Percentiles rank a stretch among this genome's conserved stretches.
These are phyloP conservation scores for Aromia moschata DNA, from an alignment of 2,888 invertebrate genomes.

Conservation along the genomic window DNA sequence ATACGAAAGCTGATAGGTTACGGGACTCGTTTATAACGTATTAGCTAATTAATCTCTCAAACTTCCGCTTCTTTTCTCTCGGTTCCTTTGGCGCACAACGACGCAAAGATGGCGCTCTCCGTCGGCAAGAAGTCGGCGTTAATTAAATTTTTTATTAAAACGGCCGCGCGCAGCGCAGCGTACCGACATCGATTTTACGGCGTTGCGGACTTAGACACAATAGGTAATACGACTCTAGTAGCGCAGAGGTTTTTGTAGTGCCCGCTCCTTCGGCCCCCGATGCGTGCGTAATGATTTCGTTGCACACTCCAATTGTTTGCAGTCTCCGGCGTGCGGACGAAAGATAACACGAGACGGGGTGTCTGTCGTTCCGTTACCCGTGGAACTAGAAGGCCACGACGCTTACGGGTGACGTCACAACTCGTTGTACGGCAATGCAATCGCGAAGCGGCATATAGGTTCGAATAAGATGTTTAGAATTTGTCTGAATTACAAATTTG, in stretches of 20 bases:
- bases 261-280: slow-evolving; percentile 37
- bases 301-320: slow-evolving; percentile 49
- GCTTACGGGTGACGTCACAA: no score
- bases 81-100: background rate
- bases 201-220: slow-evolving; percentile 36
- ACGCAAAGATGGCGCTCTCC: background rate
- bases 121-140: background rate
- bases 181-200: slow-evolving; percentile 29
- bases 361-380: slow-evolving; percentile 33
- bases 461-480: no score
- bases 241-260: slow-evolving; percentile 32
- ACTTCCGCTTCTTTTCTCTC: background rate
- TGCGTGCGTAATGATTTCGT: slow-evolving; percentile 44
- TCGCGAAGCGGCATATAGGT: no score
- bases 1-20: no score
- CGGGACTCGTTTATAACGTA: no score
- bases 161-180: slow-evolving; percentile 3
- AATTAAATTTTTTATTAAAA: background rate
- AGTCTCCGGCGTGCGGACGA: slow-evolving; percentile 36
- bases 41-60: no score
- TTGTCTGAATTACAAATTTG: no score
- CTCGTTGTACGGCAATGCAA: no score
- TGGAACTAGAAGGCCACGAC: no score
- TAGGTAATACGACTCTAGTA: slow-evolving; percentile 33
- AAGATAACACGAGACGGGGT: slow-evolving; percentile 38